Base-by-base conservation (phyloP, 2,797 vertebrate species). In the Bothrops alternatus region DNA sequence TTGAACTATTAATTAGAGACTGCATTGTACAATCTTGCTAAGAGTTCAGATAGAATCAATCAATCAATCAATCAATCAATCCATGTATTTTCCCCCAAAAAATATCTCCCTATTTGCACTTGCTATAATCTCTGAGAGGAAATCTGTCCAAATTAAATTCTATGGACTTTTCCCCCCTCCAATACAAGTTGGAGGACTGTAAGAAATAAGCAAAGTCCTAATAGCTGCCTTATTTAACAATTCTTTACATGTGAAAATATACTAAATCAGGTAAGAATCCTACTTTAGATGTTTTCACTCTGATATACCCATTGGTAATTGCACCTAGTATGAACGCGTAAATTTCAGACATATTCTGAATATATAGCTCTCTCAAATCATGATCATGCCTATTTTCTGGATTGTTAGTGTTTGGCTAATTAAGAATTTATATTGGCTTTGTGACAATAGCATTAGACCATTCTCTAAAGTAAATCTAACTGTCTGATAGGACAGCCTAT, bases 401-500 rank as follows among this genome's bases (percentile, higher is more conserved):
- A 61, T 6, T 87, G 55, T n/a, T 93, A 37, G 47, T 42, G 10
- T 42, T 63, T 14, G 56, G 42, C 42, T 73, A 8, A 90, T 26
- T 53, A 2, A 69, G 86, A 50, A 16, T 90, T 4, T 63, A 50
- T 13, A 53, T 63, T 93, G 61, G 37, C 55, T 53, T 60, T 87
- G 32, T 69, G 26, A n/a, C 61, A 93, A 88, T 89, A n/a, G 28
- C 42, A 63, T 95, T 32, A 61, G 42, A 69, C 63, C 0, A 42
- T 93, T 92, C 94, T 92, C 92, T 91, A 88, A 93, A 63, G 69
- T 3, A 16, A 28, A 90, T 10, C 89, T 92, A 95, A 28, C 23
- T 86, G 32, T 26, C 37, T 47, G 73, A 82, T 94, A 94, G 69
- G 69, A 95, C 94, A 91, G 87, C 25, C 65, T 93, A 91, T 87